Conservation (phyloP, 2,797 vertebrate species). For the Xenops minutus region DNA sequence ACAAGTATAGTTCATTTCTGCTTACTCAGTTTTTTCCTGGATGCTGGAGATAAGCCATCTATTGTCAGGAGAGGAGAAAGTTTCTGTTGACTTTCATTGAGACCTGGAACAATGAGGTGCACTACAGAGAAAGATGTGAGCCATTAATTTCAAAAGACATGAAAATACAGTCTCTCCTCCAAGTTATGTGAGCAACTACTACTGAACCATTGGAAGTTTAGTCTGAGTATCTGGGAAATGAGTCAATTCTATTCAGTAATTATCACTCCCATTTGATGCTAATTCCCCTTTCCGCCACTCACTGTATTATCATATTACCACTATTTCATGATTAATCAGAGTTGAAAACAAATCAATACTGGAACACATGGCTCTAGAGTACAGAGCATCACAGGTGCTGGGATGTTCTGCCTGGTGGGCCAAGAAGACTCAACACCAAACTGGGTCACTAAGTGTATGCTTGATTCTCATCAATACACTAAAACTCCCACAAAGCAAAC, state of each 20-base stretch:
- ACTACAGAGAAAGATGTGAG: slow-evolving; percentile 61
- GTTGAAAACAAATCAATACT: neutral
- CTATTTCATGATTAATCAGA: neutral
- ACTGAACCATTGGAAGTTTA: neutral
- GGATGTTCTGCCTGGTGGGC: neutral
- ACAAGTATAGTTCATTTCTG: neutral
- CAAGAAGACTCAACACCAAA: neutral
- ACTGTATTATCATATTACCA: neutral
- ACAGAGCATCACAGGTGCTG: neutral
- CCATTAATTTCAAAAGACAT: neutral
- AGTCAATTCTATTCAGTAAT: neutral
- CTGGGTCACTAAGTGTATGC: neutral
- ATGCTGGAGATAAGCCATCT: slow-evolving; percentile 68
- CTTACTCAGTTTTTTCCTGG: slow-evolving; percentile 75
- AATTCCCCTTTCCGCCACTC: neutral
- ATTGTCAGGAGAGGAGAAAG: slow-evolving; percentile 68
- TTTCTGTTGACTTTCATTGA: slow-evolving; percentile 74
- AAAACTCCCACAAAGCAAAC: neutral
- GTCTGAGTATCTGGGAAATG: neutral
- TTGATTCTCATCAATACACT: neutral
- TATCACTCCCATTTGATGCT: neutral
- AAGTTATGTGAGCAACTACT: neutral
- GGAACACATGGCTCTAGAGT: neutral
- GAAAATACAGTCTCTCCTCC: neutral
- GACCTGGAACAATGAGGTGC: slow-evolving; percentile 76